Evolutionary conservation across 1,140 invertebrate genomes (phyloP).

Genomic region (Nomia melanderi): DNA sequence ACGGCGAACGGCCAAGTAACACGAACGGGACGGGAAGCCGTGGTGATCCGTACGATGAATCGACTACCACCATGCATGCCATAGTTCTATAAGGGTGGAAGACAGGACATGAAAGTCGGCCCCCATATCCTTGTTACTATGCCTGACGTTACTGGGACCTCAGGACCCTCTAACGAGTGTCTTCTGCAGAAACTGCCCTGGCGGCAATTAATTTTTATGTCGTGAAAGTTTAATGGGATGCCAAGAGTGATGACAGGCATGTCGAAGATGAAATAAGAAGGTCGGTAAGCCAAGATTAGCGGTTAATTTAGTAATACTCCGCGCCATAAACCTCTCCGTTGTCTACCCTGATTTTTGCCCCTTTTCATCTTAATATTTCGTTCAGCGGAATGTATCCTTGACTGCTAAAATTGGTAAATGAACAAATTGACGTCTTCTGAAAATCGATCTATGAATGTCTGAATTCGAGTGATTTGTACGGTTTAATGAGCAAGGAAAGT

Average conservation of each 20-base stretch:
- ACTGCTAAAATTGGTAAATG: background rate
- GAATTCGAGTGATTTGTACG: too few relatives aligned
- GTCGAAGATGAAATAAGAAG: slow-evolving; percentile 56
- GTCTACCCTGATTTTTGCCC: background rate
- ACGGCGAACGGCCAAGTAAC: slow-evolving; percentile 58
- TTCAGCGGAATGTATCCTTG: background rate
- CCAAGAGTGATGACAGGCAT: slow-evolving; percentile 56
- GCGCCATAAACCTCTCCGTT: slow-evolving; percentile 30
- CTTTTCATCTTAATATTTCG: background rate
- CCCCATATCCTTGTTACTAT: slow-evolving; percentile 57
- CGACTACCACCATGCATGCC: slow-evolving; percentile 53
- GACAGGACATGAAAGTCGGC: slow-evolving; percentile 52
- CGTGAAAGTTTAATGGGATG: slow-evolving; percentile 50
- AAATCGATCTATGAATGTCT: too few relatives aligned
- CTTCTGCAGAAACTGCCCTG: slow-evolving; percentile 45
- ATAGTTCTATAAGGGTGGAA: slow-evolving; percentile 53
- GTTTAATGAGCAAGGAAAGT: too few relatives aligned
- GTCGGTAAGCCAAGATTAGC: slow-evolving; percentile 39
- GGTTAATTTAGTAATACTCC: slow-evolving; percentile 50
- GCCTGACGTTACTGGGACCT: slow-evolving; percentile 54
- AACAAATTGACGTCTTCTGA: too few relatives aligned
- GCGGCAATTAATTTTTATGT: slow-evolving; percentile 61
- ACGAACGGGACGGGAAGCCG: slow-evolving; percentile 44
- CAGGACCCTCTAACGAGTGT: slow-evolving; percentile 59
- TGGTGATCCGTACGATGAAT: slow-evolving; percentile 47